Evolutionary conservation across 2,113 vertebrate species (phyloP).

Genomic region (Alethe diademata): DNA sequence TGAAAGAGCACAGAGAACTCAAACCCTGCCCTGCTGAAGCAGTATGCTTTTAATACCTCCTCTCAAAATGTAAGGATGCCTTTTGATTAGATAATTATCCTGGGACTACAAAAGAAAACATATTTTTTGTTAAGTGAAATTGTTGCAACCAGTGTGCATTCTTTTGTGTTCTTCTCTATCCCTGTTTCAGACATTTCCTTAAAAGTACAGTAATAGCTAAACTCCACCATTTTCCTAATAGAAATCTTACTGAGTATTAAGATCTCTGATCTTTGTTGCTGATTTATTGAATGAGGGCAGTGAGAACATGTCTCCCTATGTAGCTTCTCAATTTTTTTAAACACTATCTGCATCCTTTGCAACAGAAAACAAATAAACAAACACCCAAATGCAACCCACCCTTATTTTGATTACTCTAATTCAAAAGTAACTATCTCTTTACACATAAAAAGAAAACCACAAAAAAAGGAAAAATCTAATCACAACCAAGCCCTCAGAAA

Average conservation of each 20-base stretch:
- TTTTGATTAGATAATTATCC: not conserved
- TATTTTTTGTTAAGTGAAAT: not conserved
- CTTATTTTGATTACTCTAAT: not conserved
- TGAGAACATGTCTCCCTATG: not conserved
- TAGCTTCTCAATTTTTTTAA: not conserved
- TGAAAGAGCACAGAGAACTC: not conserved
- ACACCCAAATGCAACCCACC: not conserved
- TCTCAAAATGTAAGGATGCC: not conserved
- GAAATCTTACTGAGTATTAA: not conserved
- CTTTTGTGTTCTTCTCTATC: not conserved
- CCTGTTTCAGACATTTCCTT: not conserved
- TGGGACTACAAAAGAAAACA: not conserved
- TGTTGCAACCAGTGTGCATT: not conserved
- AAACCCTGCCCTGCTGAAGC: not conserved
- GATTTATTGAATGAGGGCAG: not conserved
- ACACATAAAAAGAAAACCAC: not conserved
- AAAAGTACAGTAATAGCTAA: not conserved
- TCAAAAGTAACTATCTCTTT: not conserved
- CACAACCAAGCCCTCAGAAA: not conserved
- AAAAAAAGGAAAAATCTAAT: not conserved
- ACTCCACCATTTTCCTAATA: not conserved
- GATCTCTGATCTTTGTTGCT: not conserved
- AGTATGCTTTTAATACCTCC: not conserved
- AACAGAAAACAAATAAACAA: not conserved
- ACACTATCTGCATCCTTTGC: not conserved